phyloP scores from a whole-genome alignment of 2,113 vertebrate species.

The Corythornis vintsioides region DNA sequence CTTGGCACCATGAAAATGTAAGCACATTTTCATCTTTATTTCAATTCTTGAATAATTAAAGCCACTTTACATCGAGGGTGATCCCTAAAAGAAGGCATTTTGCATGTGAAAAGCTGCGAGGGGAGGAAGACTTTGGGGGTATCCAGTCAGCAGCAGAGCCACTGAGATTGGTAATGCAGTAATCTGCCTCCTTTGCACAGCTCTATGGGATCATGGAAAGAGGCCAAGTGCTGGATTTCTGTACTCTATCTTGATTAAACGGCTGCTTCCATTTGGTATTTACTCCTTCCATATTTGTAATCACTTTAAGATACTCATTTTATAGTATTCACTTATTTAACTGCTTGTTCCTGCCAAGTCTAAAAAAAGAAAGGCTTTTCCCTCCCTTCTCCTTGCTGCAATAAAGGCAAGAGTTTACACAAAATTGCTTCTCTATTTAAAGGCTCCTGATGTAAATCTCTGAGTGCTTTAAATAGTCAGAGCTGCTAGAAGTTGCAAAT shows the following conservation, averaged over 20 bases:
- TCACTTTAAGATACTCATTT: constrained; percentile 53
- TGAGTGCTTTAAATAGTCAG: not conserved
- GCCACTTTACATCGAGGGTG: constrained; percentile 19
- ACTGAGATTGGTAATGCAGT: not conserved
- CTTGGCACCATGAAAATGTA: constrained; percentile 69
- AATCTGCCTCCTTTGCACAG: not conserved
- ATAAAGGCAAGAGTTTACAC: constrained; percentile 32
- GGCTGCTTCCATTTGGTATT: constrained; percentile 29
- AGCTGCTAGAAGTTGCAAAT: not conserved
- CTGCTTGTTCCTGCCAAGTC: constrained; percentile 53
- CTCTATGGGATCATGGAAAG: constrained; percentile 20
- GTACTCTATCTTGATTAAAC: constrained; percentile 45
- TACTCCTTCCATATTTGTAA: constrained; percentile 38
- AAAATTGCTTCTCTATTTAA: constrained; percentile 49
- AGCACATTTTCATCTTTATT: constrained; percentile 69
- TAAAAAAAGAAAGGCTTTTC: constrained; percentile 49
- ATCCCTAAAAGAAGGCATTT: constrained; percentile 51
- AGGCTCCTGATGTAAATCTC: constrained; percentile 13
- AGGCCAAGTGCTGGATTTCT: constrained; percentile 28
- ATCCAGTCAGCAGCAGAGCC: not conserved
- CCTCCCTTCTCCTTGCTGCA: constrained; percentile 14
- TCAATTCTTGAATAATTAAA: constrained; percentile 62
- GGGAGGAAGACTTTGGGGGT: not conserved
- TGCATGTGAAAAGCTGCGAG: not conserved
- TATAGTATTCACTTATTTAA: constrained; percentile 48